These are phyloP conservation scores for Phrynosoma blainvillii DNA, from an alignment of 2,113 vertebrate genomes.

Conservation along the genomic window DNA sequence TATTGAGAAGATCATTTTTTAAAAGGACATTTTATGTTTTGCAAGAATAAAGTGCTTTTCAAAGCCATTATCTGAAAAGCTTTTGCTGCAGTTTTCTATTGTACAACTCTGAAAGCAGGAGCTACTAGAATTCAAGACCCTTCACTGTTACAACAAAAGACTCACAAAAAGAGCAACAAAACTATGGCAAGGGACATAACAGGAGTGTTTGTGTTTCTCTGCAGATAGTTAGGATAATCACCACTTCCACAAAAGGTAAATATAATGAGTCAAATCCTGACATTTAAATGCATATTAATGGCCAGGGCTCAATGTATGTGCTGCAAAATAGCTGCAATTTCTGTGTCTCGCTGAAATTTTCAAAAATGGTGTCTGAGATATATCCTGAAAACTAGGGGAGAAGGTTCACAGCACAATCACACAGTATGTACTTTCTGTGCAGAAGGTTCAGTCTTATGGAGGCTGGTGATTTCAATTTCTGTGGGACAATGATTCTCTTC, in stretches of 20 bases:
- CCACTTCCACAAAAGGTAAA: neutral
- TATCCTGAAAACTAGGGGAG: no score
- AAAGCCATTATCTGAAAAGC: constrained; percentile 31
- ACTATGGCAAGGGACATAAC: neutral
- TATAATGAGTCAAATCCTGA: neutral
- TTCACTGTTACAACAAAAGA: constrained; percentile 24
- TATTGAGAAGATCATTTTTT: constrained; percentile 3
- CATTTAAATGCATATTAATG: neutral
- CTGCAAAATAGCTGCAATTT: neutral
- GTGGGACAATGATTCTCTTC: no score
- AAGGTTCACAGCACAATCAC: neutral
- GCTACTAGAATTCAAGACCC: neutral
- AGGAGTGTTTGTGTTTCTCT: neutral
- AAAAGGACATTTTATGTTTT: constrained; percentile 9
- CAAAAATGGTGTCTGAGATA: neutral
- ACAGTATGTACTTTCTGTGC: neutral
- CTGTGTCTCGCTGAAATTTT: neutral
- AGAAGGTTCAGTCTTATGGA: neutral
- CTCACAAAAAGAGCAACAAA: neutral
- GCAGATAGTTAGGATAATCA: constrained; percentile 1
- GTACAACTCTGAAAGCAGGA: neutral
- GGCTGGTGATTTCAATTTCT: no score
- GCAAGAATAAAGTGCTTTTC: constrained; percentile 35
- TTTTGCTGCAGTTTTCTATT: neutral
- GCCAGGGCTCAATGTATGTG: no score